Evolutionary conservation across 1,140 invertebrate genomes (phyloP), one percentile per base, ranked within the genome.

Genomic region (Apis dorsata): DNA sequence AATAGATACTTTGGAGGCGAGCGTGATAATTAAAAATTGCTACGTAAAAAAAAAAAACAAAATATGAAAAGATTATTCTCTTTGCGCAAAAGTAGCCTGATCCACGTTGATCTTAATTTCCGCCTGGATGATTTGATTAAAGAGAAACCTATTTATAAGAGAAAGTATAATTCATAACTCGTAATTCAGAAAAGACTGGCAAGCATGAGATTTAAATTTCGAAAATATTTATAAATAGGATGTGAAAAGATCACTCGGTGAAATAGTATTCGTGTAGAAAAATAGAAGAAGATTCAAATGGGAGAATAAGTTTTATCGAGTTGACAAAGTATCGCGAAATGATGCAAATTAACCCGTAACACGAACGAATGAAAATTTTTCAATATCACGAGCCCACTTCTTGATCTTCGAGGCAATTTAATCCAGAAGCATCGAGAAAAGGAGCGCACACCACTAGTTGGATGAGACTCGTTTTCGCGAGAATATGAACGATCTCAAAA

Each of bases 261-360:
- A 21, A 11, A 49, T 28, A 15, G 44, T 7, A 13, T 60, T 77
- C 65, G 13, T 63, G 60, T 24, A 28, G 80, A 82, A 63, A 77
- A 76, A 69, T 60, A 24, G 15, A 5, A 3, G 13, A 1, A 21
- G 15, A 59, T 11, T 21, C 13, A 11, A 0, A 11, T 44, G 24
- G 11, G 57, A 63, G 69, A 69, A 70, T 62, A 59, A 85, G 34
- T 44, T 85, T 83, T 79, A 85, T 83, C 74, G 74, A 79, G 84
- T 74, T 24, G 70, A n/a, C 59, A 66, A 59, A 73, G 70, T 73
- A 85, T 83, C 74, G 44, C 55, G 51, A 73, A 85, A 77, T 75
- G 80, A 80, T 70, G 78, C 65, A 84, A 84, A 84, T 84, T 84
- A 15, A n/a, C 17, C 7, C 2, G n/a, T n/a, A 49, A 44, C 15